Percentiles rank a stretch among this genome's conserved stretches.
Evolutionary conservation across 2,888 invertebrate species (phyloP).

Genomic region (Sicus ferrugineus): DNA sequence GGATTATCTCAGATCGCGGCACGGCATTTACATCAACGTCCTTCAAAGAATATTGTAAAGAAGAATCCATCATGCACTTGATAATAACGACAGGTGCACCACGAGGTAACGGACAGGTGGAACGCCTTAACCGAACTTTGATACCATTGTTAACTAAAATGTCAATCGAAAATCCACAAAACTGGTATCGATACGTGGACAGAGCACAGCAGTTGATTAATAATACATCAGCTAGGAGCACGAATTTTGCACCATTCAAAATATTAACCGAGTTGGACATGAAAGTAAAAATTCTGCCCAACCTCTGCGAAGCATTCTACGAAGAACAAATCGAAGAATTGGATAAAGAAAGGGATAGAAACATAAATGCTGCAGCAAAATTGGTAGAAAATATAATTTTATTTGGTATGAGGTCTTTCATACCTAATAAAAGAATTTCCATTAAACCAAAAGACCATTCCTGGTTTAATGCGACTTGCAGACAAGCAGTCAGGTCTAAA

Average conservation of each 20-base stretch:
- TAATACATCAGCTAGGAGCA: not conserved
- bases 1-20: constrained; percentile 20
- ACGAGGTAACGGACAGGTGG: constrained; percentile 55
- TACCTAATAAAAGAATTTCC: too few species aligned
- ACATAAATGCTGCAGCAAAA: too few species aligned
- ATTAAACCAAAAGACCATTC: too few species aligned
- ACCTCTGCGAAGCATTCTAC: not conserved
- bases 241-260: not conserved
- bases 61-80: constrained; percentile 42
- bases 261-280: not conserved
- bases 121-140: constrained; percentile 43
- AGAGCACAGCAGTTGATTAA: not conserved
- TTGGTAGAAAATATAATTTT: too few species aligned
- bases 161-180: constrained; percentile 9
- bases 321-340: constrained; percentile 6
- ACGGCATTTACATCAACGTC: constrained; percentile 13
- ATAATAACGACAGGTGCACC: constrained; percentile 48
- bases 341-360: too few species aligned
- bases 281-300: not conserved
- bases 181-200: too few species aligned
- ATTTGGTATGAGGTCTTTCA: too few species aligned
- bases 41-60: constrained; percentile 15
- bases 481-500: too few species aligned
- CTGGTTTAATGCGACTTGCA: too few species aligned
- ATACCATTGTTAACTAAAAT: constrained; percentile 9